Percentiles rank a stretch among this genome's conserved stretches.
Evolutionary conservation across 1,140 invertebrate species (phyloP).

Genomic region (Euura lappo): DNA sequence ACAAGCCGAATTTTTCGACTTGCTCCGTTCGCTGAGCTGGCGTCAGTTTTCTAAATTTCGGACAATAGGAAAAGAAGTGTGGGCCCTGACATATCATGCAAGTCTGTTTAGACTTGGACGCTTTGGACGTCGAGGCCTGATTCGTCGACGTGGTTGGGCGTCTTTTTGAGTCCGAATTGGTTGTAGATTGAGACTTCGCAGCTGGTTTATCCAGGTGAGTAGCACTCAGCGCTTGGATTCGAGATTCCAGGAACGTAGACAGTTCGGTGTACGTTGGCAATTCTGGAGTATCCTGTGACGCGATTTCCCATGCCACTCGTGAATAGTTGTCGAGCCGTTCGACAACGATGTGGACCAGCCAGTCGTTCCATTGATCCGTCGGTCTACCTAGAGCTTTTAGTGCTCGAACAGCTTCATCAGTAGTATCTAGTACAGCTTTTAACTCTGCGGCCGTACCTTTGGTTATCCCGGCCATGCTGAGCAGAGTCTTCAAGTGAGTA

Average conservation of each 20-base stretch:
- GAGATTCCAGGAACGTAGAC: constrained; percentile 10
- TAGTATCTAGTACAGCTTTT: too few relatives aligned
- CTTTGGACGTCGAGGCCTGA: neutral
- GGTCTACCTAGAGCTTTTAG: too few relatives aligned
- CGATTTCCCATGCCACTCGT: constrained; percentile 25
- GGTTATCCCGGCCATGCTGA: too few relatives aligned
- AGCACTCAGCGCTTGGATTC: constrained; percentile 7
- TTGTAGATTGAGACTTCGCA: too few relatives aligned
- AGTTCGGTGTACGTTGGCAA: constrained; percentile 12
- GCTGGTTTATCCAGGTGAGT: neutral
- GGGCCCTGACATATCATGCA: neutral
- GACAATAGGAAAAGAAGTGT: neutral
- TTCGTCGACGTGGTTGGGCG: neutral
- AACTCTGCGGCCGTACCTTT: too few relatives aligned
- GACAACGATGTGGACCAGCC: too few relatives aligned
- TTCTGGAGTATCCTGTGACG: neutral
- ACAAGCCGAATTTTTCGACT: neutral
- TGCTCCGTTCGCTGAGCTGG: constrained; percentile 6
- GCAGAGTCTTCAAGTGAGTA: too few relatives aligned
- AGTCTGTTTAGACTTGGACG: neutral
- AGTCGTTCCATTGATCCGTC: too few relatives aligned
- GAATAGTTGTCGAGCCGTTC: constrained; percentile 22
- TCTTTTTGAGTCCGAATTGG: neutral
- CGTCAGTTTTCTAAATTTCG: neutral
- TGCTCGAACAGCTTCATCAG: too few relatives aligned